These are phyloP conservation scores for Venustaconcha ellipsiformis DNA, from an alignment of 1,140 invertebrate species.

Conservation along the genomic window DNA sequence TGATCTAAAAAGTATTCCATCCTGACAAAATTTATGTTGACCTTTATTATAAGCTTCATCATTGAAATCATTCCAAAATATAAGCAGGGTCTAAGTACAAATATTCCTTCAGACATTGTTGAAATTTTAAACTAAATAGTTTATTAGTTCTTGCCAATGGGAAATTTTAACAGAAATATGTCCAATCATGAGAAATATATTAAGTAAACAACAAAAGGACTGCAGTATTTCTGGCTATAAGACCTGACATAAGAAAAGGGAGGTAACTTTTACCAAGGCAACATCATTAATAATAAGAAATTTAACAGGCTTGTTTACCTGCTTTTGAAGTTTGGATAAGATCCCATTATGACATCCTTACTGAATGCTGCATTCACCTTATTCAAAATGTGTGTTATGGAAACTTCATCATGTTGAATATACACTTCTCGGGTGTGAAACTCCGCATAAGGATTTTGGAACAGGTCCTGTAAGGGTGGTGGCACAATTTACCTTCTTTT, in stretches of 20 bases:
- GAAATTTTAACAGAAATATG: not conserved
- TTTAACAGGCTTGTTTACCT: constrained; percentile 45
- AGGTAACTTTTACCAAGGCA: not conserved
- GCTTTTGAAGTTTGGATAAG: constrained; percentile 76
- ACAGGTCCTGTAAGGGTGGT: constrained; percentile 55
- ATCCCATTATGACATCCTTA: constrained; percentile 75
- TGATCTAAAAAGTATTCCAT: too few species aligned
- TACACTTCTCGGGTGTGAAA: constrained; percentile 70
- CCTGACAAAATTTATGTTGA: too few species aligned
- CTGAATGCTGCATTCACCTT: constrained; percentile 72
- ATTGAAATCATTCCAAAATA: too few species aligned
- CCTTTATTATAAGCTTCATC: too few species aligned
- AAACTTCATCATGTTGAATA: constrained; percentile 74
- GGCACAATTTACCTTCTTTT: too few species aligned
- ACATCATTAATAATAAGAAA: not conserved
- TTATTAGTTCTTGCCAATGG: too few species aligned
- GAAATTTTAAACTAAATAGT: too few species aligned
- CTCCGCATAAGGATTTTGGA: constrained; percentile 55
- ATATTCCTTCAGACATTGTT: too few species aligned
- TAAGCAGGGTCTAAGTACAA: too few species aligned
- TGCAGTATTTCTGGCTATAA: not conserved
- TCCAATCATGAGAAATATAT: not conserved
- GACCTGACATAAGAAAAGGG: not conserved
- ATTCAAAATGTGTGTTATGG: constrained; percentile 72
- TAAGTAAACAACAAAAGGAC: not conserved